phyloP scores from a whole-genome alignment of 35 echinoderm and acorn worm genomes.

The Heliocidaris tuberculata region DNA sequence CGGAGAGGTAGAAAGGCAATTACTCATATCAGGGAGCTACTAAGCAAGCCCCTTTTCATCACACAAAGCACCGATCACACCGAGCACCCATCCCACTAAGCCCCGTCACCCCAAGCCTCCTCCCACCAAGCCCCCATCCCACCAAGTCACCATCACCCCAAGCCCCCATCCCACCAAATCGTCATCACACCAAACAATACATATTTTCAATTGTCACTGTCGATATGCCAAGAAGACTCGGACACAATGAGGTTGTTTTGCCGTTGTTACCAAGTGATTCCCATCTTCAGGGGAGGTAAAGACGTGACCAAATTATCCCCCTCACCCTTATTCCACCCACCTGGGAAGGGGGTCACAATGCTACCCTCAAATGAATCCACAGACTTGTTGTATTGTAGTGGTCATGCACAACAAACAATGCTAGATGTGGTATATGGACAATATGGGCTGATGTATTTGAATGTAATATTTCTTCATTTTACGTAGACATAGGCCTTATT shows the following conservation, averaged over 20 bases:
- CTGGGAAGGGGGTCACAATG: slow-evolving; percentile 12
- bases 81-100: too few species aligned
- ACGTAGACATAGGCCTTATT: too few species aligned
- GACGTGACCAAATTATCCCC: slow-evolving; percentile 14
- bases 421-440: too few species aligned
- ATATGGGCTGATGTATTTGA: too few species aligned
- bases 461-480: too few species aligned
- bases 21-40: too few species aligned
- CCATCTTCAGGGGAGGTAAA: not conserved
- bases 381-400: too few species aligned
- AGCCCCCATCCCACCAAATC: not conserved
- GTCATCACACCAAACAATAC: too few species aligned
- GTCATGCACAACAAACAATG: too few species aligned
- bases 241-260: not conserved
- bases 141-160: not conserved
- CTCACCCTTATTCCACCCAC: not conserved
- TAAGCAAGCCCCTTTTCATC: too few species aligned
- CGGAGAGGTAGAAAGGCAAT: too few species aligned
- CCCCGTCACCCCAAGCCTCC: not conserved
- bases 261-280: not conserved
- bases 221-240: not conserved
- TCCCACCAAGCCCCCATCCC: not conserved
- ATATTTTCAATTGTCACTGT: slow-evolving; percentile 10
- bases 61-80: too few species aligned
- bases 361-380: not conserved